phyloP scores from a whole-genome alignment of 2,888 invertebrate species.

The Nephrocerus scutellatus region DNA sequence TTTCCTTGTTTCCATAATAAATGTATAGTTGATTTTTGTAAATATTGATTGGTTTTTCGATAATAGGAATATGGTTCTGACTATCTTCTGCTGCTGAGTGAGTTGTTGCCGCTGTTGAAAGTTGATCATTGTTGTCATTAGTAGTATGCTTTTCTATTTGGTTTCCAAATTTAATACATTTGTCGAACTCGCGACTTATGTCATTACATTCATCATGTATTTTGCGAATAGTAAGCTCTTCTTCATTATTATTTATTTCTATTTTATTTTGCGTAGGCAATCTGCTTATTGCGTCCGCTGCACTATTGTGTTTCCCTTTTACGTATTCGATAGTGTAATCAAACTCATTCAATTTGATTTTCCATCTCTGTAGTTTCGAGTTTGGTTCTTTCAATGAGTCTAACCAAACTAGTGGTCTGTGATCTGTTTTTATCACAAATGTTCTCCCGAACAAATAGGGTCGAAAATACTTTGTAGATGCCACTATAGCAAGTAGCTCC shows the following conservation, averaged over 20 bases:
- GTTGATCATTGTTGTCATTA: background rate
- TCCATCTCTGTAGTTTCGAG: slow-evolving; percentile 37
- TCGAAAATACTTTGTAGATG: slow-evolving; percentile 35
- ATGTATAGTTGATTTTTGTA: slow-evolving; percentile 15
- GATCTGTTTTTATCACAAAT: slow-evolving; percentile 41
- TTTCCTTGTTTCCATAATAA: slow-evolving; percentile 2
- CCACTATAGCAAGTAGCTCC: slow-evolving; percentile 33
- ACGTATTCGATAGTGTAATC: slow-evolving; percentile 29
- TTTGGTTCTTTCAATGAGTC: slow-evolving; percentile 39
- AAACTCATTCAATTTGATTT: slow-evolving; percentile 31
- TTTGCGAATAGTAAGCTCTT: too few relatives aligned
- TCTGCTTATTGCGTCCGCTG: slow-evolving; percentile 26
- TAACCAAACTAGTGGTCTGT: slow-evolving; percentile 38
- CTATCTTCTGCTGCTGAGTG: slow-evolving; percentile 10
- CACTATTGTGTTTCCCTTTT: slow-evolving; percentile 21
- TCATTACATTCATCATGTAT: background rate
- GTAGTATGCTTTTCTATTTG: too few relatives aligned
- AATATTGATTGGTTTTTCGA: slow-evolving; percentile 9
- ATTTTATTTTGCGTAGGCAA: background rate
- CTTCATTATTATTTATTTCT: too few relatives aligned
- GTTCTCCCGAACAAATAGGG: slow-evolving; percentile 36
- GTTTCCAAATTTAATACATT: too few relatives aligned
- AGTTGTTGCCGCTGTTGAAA: slow-evolving; percentile 5
- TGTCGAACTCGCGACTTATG: too few relatives aligned
- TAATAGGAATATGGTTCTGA: slow-evolving; percentile 3